Percentiles rank a stretch among this genome's conserved stretches.
Evolutionary conservation across 1,140 invertebrate genomes (phyloP).

Genomic region (Lysiphlebus fabarum): DNA sequence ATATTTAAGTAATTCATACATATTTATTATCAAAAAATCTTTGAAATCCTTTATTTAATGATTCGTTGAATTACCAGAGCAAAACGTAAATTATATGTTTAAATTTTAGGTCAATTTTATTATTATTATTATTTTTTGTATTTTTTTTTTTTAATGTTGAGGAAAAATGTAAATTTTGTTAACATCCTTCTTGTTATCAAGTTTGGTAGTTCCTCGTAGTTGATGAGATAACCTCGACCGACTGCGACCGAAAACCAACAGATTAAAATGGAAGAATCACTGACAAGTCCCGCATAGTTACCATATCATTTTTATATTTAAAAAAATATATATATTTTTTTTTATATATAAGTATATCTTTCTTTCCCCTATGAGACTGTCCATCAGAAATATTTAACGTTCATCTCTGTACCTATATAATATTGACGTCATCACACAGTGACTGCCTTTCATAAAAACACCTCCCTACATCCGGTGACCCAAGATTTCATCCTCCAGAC

Average conservation of each 20-base stretch:
- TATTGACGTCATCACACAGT: constrained; percentile 52
- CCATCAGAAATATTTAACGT: too few species aligned
- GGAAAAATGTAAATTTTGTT: not conserved
- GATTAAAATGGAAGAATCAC: constrained; percentile 40
- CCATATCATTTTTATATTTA: constrained; percentile 1
- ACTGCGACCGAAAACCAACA: constrained; percentile 46
- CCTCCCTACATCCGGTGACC: constrained; percentile 49
- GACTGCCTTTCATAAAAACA: constrained; percentile 55
- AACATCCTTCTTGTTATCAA: constrained; percentile 34
- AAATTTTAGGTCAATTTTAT: too few species aligned
- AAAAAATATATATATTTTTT: too few species aligned
- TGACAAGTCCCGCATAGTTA: not conserved
- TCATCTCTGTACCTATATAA: constrained; percentile 47
- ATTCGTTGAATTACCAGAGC: too few species aligned
- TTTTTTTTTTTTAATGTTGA: not conserved
- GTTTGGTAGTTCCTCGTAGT: constrained; percentile 46
- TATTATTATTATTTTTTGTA: too few species aligned
- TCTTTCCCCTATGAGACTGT: constrained; percentile 37
- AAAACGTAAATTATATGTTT: too few species aligned
- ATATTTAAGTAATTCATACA: too few species aligned
- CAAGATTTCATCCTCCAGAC: constrained; percentile 32
- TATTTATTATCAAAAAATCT: too few species aligned
- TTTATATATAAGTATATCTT: constrained; percentile 29
- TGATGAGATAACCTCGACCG: constrained; percentile 44
- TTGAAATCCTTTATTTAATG: too few species aligned